These are phyloP conservation scores for Myopa tessellatipennis DNA, from an alignment of 2,888 invertebrate species.

Conservation along the genomic window DNA sequence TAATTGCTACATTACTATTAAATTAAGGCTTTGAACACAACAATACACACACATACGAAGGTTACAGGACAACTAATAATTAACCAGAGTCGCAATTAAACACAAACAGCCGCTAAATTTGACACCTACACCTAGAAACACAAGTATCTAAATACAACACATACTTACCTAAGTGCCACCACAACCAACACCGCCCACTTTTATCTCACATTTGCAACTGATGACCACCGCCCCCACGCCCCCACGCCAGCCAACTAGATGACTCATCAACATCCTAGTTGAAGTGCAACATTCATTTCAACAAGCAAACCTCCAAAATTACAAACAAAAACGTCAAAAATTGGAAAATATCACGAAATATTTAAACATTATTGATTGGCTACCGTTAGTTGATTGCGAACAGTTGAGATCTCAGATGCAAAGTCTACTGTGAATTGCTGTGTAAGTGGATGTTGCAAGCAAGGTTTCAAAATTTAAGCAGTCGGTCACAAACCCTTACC, in stretches of 20 bases:
- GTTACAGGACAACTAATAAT: conserved; percentile 30
- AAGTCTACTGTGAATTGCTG: neutral
- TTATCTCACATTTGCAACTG: neutral
- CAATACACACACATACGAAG: conserved; percentile 28
- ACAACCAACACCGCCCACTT: conserved; percentile 4
- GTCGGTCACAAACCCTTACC: neutral
- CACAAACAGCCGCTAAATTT: conserved; percentile 35
- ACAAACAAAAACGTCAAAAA: neutral
- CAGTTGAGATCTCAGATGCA: neutral
- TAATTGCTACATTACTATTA: neutral
- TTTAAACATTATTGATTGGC: neutral
- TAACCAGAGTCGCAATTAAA: conserved; percentile 15
- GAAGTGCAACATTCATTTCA: conserved; percentile 34
- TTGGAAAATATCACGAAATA: neutral
- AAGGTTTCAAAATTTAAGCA: neutral
- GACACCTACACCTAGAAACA: conserved; percentile 44
- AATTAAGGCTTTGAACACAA: conserved; percentile 16
- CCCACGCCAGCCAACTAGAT: neutral
- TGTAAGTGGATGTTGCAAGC: conserved; percentile 34
- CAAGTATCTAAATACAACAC: neutral
- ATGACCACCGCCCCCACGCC: neutral
- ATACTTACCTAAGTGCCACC: conserved; percentile 23
- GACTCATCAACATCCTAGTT: neutral
- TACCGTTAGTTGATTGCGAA: neutral
- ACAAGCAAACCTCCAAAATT: conserved; percentile 3